Evolutionary conservation across 37 sponge, comb jelly and placozoan genomes (phyloP).

Genomic region (Chondrosia reniformis): DNA sequence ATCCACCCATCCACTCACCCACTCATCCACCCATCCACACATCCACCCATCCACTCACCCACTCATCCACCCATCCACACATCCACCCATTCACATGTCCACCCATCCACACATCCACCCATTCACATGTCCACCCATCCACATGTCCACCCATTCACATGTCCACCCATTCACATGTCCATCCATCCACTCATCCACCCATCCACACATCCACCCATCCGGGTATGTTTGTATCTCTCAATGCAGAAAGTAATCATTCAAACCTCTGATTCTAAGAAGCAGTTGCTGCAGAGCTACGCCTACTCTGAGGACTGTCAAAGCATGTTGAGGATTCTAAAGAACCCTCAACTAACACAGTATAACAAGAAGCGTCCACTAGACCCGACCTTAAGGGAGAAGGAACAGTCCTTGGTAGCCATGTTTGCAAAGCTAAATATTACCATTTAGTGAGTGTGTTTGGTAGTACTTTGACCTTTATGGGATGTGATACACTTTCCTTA

Average conservation of each 20-base stretch:
- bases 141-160: not conserved
- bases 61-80: too few relatives aligned
- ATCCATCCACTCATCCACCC: not conserved
- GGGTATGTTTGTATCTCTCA: not conserved
- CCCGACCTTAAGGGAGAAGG: conserved; percentile 7
- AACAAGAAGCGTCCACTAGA: not conserved
- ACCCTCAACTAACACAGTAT: conserved; percentile 4
- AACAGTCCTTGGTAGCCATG: not conserved
- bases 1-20: not conserved
- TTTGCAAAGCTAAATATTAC: not conserved
- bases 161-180: not conserved
- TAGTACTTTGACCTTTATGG: not conserved
- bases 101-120: not conserved
- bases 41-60: not conserved
- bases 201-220: not conserved
- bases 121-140: not conserved
- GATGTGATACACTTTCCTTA: not conserved
- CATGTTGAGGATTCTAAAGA: not conserved
- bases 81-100: not conserved
- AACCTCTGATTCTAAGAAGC: not conserved
- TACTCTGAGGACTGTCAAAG: not conserved
- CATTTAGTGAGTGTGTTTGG: conserved; percentile 6
- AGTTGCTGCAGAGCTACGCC: not conserved
- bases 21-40: not conserved
- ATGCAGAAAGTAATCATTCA: not conserved